Evolutionary conservation across 2,888 invertebrate species (phyloP), one percentile per base, ranked within the genome.

Genomic region (Sesamia inferens): DNA sequence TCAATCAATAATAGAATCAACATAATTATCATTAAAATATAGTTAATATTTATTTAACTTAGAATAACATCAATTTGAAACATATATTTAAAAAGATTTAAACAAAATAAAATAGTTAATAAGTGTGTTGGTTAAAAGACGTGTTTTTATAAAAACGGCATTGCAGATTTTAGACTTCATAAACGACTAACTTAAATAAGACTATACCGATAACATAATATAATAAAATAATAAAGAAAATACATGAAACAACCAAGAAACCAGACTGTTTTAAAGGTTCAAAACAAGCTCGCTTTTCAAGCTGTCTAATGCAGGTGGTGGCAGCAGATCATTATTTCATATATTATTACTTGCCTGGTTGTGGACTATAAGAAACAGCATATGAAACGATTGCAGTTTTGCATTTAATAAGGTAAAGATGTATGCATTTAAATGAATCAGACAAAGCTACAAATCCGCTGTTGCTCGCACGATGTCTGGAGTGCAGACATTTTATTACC

Each of bases 401-500:
- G 7, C 0, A 51, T 58, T 31, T 31, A 5, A 62, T 69, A 24
- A 0, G 1, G 64, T 44, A 54, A 64, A 55, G 6, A 14, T 48
- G 39, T 14, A 54, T 71, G 78, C 22, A 58, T 4, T n/a, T 31
- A 68, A 74, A 16, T 16, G 13, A 69, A 63, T 67, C 11, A 63
- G 6, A 63, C 19, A 51, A 58, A 55, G 8, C 48, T 42, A 44
- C 14, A 66, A 57, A 69, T 74, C 16, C 22, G 8, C 55, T 70
- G 69, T 64, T 54, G 8, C 13, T 13, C 10, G 51, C 58, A 54
- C 42, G 42, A 44, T 24, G 31, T 76, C 48, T 75, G 5, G 14
- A 0, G 31, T 2, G 16, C 67, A 75, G 74, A 68, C 65, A 69
- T 54, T 55, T n/a, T 54, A 78, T 69, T 63, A 80, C 54, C 47